Conservation (phyloP, 2,888 invertebrate species). For the Andrena flavipes region DNA sequence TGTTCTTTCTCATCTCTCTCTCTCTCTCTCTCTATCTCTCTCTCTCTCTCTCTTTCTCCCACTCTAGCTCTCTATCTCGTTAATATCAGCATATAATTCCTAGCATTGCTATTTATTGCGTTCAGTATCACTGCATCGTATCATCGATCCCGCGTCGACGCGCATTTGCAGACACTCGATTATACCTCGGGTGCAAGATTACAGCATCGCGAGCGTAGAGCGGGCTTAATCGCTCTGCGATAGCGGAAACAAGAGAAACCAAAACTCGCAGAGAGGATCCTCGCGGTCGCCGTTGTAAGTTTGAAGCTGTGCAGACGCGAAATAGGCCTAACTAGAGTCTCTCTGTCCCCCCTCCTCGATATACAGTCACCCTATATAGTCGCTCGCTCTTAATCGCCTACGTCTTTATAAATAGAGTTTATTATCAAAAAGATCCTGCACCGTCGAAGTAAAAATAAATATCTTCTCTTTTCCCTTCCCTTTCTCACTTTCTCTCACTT, state of each 20-base stretch:
- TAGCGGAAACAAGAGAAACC: conserved; percentile 29
- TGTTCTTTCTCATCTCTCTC: not conserved
- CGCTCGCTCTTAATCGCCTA: conserved; percentile 51
- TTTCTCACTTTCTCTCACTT: not conserved
- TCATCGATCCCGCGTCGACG: conserved; percentile 31
- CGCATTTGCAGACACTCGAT: conserved; percentile 31
- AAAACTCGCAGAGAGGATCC: conserved; percentile 11
- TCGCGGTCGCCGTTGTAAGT: conserved; percentile 28
- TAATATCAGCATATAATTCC: conserved; percentile 58
- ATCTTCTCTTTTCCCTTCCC: conserved; percentile 35
- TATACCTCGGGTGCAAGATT: conserved; percentile 51
- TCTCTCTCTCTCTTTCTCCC: not conserved
- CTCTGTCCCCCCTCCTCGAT: conserved; percentile 24
- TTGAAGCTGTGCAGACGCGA: conserved; percentile 57
- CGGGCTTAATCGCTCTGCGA: not conserved
- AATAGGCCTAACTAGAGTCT: conserved; percentile 49
- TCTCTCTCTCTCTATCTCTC: conserved; percentile 19
- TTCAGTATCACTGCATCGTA: conserved; percentile 72
- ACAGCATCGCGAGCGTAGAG: conserved; percentile 19
- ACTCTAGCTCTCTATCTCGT: conserved; percentile 4
- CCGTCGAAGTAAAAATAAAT: conserved; percentile 71
- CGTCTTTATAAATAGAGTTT: conserved; percentile 59
- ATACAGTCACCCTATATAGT: conserved; percentile 15
- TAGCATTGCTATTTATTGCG: conserved; percentile 72
- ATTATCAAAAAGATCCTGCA: conserved; percentile 67